These are phyloP conservation scores for Pseudoatta argentina DNA, from an alignment of 1,140 invertebrate species.

Conservation along the genomic window DNA sequence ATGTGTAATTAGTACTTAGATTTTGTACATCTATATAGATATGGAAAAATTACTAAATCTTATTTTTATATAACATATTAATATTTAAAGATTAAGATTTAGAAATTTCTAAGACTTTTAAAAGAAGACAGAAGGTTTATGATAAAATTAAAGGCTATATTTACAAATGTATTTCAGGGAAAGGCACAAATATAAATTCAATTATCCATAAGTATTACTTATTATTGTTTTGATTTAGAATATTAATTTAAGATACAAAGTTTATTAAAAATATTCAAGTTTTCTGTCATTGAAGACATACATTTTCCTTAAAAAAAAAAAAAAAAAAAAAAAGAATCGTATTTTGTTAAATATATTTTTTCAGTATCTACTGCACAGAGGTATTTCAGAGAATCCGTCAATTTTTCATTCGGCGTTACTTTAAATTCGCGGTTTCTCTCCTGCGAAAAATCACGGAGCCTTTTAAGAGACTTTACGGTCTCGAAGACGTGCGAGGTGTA, in stretches of 20 bases:
- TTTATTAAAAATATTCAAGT: no score
- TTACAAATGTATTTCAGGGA: no score
- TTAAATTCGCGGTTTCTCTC: constrained; percentile 49
- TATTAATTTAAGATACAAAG: no score
- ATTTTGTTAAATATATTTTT: not conserved
- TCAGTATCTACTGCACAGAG: not conserved
- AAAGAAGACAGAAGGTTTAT: no score
- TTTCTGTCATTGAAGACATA: no score
- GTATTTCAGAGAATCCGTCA: not conserved
- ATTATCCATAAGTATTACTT: no score
- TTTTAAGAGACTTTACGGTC: constrained; percentile 82
- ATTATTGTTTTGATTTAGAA: no score
- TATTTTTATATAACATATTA: not conserved
- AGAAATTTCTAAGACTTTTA: no score
- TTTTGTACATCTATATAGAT: not conserved
- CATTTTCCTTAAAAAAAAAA: no score
- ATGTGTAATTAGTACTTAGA: not conserved
- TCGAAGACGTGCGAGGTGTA: constrained; percentile 78
- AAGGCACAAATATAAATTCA: no score
- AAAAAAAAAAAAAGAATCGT: not conserved
- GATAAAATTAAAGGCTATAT: no score
- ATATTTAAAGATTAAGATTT: not conserved
- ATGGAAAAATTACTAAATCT: not conserved
- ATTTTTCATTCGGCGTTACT: constrained; percentile 38
- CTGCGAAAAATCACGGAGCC: constrained; percentile 77